phyloP scores from a whole-genome alignment of 1,140 invertebrate species.

The Hesperophylax magnus region DNA sequence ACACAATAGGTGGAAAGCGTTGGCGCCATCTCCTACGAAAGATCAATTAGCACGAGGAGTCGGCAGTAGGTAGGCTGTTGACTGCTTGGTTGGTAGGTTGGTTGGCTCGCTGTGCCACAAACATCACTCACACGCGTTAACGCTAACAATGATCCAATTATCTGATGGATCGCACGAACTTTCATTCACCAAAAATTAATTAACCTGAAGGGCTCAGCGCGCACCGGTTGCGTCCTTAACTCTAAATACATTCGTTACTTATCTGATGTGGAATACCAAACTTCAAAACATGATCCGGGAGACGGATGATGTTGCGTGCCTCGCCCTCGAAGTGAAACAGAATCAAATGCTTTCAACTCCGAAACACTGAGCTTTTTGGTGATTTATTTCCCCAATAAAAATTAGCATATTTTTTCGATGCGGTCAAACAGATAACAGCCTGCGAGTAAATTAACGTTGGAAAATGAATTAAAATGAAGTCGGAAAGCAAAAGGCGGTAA shows the following conservation, averaged over 20 bases:
- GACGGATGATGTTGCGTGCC: constrained; percentile 57
- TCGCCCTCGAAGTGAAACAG: constrained; percentile 19
- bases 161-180: constrained; percentile 52
- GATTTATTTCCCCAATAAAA: constrained; percentile 50
- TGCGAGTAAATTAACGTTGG: constrained; percentile 53
- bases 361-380: constrained; percentile 44
- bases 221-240: constrained; percentile 9
- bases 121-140: constrained; percentile 46
- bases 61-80: not conserved
- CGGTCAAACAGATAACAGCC: constrained; percentile 51
- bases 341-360: constrained; percentile 43
- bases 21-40: constrained; percentile 40
- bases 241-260: constrained; percentile 52
- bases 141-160: constrained; percentile 51
- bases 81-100: too few species aligned
- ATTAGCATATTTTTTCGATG: constrained; percentile 57
- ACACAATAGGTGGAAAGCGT: not conserved
- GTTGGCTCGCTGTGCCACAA: not conserved
- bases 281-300: constrained; percentile 40
- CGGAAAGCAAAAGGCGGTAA: not conserved
- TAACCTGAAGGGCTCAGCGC: constrained; percentile 37
- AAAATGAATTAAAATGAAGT: constrained; percentile 37
- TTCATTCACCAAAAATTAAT: constrained; percentile 56
- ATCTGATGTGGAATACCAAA: constrained; percentile 47
- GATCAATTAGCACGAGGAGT: constrained; percentile 47